Conservation (phyloP, 2,888 invertebrate species). For the Erebia palarica region DNA sequence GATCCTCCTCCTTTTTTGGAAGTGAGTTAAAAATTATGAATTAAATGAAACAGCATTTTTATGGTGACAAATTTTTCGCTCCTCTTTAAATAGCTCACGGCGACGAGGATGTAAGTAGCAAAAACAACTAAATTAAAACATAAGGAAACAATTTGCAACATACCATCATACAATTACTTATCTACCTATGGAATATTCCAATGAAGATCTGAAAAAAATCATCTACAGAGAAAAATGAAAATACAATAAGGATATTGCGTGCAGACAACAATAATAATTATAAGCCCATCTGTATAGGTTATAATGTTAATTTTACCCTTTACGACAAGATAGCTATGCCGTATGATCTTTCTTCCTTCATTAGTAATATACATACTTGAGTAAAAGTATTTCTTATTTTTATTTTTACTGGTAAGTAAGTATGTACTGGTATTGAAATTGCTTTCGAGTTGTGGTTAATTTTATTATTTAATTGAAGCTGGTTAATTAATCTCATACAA, state of each 20-base stretch:
- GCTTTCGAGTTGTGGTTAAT: no score
- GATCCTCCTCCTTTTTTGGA: no score
- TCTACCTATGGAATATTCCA: conserved; percentile 3
- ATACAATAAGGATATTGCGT: conserved; percentile 9
- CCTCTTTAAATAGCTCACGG: background rate
- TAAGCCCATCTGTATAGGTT: conserved; percentile 9
- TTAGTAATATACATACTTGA: no score
- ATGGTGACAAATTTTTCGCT: background rate
- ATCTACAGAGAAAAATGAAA: background rate
- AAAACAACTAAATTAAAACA: background rate
- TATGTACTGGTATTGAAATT: no score
- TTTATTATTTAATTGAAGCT: no score
- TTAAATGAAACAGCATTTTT: background rate
- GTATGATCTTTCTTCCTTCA: no score
- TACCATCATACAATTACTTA: background rate
- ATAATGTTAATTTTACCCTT: conserved; percentile 10
- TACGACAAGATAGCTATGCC: background rate
- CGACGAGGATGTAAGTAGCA: background rate
- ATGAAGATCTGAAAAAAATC: conserved; percentile 3
- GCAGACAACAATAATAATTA: conserved; percentile 10
- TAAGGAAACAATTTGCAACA: conserved; percentile 6
- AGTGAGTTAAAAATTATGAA: no score
- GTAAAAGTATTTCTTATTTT: no score
- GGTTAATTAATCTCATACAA: no score
- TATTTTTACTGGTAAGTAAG: no score